These are phyloP conservation scores for Falcunculus frontatus DNA, from an alignment of 2,113 vertebrate genomes.

Conservation along the genomic window DNA sequence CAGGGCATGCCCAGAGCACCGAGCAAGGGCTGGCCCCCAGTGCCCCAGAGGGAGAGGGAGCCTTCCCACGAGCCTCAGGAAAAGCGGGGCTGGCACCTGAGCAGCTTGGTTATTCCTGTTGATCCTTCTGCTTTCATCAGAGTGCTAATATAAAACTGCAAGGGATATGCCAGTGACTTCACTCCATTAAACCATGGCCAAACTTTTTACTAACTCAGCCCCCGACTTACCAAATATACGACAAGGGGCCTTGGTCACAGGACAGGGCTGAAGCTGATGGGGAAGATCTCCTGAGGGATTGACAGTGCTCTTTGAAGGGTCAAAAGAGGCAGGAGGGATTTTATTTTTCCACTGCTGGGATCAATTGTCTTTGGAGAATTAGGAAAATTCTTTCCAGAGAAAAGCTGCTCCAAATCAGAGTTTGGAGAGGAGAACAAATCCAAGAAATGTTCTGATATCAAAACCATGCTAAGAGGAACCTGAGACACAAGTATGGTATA, in stretches of 20 bases:
- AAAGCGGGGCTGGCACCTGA: background rate
- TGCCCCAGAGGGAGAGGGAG: background rate
- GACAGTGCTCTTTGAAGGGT: background rate
- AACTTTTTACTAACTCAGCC: background rate
- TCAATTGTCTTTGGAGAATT: background rate
- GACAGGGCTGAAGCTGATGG: background rate
- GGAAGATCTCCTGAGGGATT: background rate
- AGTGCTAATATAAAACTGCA: background rate
- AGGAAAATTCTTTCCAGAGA: background rate
- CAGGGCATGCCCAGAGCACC: background rate
- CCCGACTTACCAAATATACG: background rate
- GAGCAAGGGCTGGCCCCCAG: background rate
- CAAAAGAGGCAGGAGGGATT: background rate
- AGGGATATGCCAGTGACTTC: background rate
- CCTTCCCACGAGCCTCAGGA: background rate
- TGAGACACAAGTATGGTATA: background rate
- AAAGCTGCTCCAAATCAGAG: background rate
- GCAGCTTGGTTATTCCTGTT: background rate
- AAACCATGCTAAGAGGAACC: background rate
- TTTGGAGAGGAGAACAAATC: background rate
- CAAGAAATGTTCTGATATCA: background rate
- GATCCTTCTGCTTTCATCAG: background rate
- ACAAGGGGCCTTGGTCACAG: background rate
- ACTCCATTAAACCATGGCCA: background rate
- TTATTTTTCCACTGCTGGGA: background rate